Evolutionary conservation across 92 coral and sea anemone species (phyloP), one percentile per base, ranked within the genome.

Genomic region (Chrysogorgia sp.): DNA sequence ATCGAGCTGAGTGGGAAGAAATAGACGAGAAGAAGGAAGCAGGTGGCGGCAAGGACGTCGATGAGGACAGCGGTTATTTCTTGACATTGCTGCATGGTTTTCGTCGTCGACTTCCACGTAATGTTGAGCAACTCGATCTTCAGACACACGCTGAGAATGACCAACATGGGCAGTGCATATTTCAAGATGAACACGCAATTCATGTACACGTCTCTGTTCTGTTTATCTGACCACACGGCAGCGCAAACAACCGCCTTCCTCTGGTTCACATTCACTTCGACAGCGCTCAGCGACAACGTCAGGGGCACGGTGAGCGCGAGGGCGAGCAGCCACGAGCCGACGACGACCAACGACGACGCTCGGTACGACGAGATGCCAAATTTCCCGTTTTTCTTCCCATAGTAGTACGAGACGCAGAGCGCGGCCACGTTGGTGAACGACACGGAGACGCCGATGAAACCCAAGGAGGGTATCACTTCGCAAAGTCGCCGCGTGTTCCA

Each of bases 281-380:
- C 7, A 13, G 34, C 24, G 10, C 12, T 34, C 76, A 69, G 40
- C 40, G 76, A 69, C 19, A 69, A 13, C 76, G 60, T 30, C 55
- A 69, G 20, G 9, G 76, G 76, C 0, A 52, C 56, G 22, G 76
- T 69, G 12, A 69, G 34, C 1, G 56, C 58, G 7, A 28, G 10
- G n/a, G 58, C 76, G 41, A 49, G n/a, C 21, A 69, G 56, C 76
- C 76, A 69, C 56, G 56, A 45, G 34, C 56, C 56, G n/a, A 31
- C 10, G 21, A 69, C 76, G 33, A 69, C 56, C 1, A 69, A 60
- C 32, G 23, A 23, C 63, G 63, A 23, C 20, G 56, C 43, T 34
- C 40, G 10, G 22, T 45, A 2, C 35, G 60, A 26, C 34, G 76
- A 10, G 59, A 45, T 48, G 31, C 20, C 60, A 45, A 49, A 57